phyloP scores from a whole-genome alignment of 2,888 invertebrate species.

The Lycocerus yunnanus region DNA sequence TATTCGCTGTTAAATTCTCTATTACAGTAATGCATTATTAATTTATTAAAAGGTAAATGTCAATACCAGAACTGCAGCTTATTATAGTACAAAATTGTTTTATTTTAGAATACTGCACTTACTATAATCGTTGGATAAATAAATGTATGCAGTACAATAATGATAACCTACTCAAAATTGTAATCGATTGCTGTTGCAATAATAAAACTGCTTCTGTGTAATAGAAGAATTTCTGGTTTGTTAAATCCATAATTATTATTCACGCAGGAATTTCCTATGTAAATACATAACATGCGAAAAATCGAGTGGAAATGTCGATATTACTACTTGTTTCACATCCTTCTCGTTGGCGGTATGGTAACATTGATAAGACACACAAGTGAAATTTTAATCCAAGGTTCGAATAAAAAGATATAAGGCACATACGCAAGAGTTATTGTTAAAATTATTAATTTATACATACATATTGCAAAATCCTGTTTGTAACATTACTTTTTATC shows the following conservation, averaged over 20 bases:
- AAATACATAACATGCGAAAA: no score
- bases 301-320: background rate
- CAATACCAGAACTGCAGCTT: background rate
- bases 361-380: background rate
- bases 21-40: background rate
- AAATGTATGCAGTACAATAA: background rate
- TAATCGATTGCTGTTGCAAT: background rate
- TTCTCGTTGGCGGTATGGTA: background rate
- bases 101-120: background rate
- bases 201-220: background rate
- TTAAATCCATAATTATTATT: background rate
- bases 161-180: background rate
- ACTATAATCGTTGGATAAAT: no score
- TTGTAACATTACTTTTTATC: slow-evolving; percentile 23
- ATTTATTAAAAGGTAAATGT: background rate
- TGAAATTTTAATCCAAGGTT: slow-evolving; percentile 7
- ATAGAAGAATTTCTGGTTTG: background rate
- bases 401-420: background rate
- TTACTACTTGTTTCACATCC: no score
- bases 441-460: slow-evolving; percentile 20
- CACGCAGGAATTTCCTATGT: no score
- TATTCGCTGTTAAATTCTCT: slow-evolving; percentile 7
- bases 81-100: background rate
- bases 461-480: slow-evolving; percentile 20
- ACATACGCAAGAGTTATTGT: slow-evolving; percentile 9